phyloP scores from a whole-genome alignment of 1,140 invertebrate genomes.

The Drosophila cardini region DNA sequence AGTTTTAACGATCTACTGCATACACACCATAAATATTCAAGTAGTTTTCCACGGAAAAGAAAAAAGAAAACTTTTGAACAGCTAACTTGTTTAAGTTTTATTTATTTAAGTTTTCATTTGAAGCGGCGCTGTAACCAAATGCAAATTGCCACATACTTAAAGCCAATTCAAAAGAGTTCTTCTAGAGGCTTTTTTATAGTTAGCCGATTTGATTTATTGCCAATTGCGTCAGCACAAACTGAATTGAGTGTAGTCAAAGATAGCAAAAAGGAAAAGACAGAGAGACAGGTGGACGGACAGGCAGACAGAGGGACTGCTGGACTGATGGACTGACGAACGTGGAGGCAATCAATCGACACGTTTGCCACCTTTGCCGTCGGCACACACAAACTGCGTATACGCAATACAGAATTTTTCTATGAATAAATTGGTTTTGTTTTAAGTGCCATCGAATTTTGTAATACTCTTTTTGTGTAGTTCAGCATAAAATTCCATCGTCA shows the following conservation, averaged over 20 bases:
- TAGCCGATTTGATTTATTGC: constrained; percentile 72
- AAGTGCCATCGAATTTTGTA: constrained; percentile 16
- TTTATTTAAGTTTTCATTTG: constrained; percentile 61
- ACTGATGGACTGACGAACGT: background rate
- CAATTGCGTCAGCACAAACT: constrained; percentile 61
- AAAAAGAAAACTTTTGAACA: background rate
- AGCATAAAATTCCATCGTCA: constrained; percentile 65
- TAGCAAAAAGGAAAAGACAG: background rate
- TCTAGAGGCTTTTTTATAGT: constrained; percentile 68
- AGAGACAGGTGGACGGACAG: background rate
- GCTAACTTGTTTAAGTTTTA: constrained; percentile 18
- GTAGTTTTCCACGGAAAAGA: constrained; percentile 70
- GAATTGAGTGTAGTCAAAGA: constrained; percentile 11
- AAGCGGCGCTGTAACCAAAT: constrained; percentile 39
- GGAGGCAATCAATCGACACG: constrained; percentile 53
- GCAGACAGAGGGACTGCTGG: constrained; percentile 4
- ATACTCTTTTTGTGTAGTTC: constrained; percentile 10
- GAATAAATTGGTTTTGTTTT: constrained; percentile 17
- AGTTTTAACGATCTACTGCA: constrained; percentile 36
- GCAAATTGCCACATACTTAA: constrained; percentile 63
- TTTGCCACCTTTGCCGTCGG: constrained; percentile 31
- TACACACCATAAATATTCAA: constrained; percentile 67
- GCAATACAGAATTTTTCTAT: constrained; percentile 18
- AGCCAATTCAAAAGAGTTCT: constrained; percentile 8
- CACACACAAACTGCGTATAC: constrained; percentile 39